phyloP scores from a whole-genome alignment of 2,797 vertebrate species.

The Rhinichthys osculus region DNA sequence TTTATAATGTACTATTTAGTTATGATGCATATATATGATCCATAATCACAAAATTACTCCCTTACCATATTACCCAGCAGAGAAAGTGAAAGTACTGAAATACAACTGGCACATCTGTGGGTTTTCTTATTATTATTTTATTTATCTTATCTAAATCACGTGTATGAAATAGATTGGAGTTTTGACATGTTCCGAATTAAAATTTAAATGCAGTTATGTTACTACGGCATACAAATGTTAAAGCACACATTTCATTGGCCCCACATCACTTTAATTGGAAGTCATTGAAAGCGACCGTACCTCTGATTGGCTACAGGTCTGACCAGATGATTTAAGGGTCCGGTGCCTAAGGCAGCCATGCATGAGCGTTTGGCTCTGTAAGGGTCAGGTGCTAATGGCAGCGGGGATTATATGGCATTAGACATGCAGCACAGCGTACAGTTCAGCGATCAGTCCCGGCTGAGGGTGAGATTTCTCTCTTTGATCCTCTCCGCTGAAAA shows the following conservation, averaged over 20 bases:
- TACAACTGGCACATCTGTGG: not conserved
- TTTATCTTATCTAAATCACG: not conserved
- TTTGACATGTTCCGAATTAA: not conserved
- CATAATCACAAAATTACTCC: not conserved
- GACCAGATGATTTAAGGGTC: slow-evolving; percentile 37
- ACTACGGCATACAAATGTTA: not conserved
- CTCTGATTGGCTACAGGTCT: slow-evolving; percentile 23
- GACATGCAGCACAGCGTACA: slow-evolving; percentile 62
- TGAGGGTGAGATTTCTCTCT: slow-evolving; percentile 73
- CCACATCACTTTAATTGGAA: slow-evolving; percentile 34
- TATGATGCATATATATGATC: not conserved
- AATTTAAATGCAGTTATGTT: not conserved
- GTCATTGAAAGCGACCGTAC: not conserved
- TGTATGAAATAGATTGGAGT: not conserved
- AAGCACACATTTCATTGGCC: slow-evolving; percentile 15
- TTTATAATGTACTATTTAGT: not conserved
- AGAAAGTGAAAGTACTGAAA: not conserved
- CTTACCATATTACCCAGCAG: not conserved
- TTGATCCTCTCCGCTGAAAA: slow-evolving; percentile 74
- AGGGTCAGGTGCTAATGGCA: slow-evolving; percentile 71
- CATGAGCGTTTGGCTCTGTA: slow-evolving; percentile 13
- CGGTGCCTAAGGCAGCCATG: slow-evolving; percentile 28
- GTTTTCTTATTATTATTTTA: not conserved
- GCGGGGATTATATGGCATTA: slow-evolving; percentile 66
- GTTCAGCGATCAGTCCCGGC: slow-evolving; percentile 52